Percentiles rank a stretch among this genome's conserved stretches.
These are phyloP conservation scores for Cryptoprocta ferox DNA, from an alignment of 2,797 vertebrate genomes.

Conservation along the genomic window DNA sequence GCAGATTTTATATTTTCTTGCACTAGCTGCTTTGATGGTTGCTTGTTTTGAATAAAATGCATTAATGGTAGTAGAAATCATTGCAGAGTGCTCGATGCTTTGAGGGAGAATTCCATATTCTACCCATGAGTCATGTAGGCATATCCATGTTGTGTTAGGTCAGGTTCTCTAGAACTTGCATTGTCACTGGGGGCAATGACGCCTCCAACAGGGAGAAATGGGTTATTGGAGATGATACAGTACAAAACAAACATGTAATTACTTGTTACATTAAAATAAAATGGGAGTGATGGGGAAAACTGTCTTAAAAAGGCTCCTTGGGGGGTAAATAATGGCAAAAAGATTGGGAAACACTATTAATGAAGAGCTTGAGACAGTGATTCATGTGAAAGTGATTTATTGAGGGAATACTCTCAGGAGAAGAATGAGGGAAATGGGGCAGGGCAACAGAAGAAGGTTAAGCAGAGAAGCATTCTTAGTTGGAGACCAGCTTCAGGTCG, in stretches of 20 bases:
- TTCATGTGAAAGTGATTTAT: not conserved
- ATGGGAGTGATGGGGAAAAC: no score
- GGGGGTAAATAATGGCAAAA: not conserved
- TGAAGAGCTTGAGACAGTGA: not conserved
- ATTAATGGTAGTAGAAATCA: not conserved
- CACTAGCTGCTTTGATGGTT: not conserved
- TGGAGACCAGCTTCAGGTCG: not conserved
- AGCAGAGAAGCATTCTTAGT: not conserved
- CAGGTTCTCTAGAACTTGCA: not conserved
- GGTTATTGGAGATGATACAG: not conserved
- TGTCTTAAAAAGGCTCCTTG: not conserved
- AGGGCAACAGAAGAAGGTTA: not conserved
- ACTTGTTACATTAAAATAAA: not conserved
- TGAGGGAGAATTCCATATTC: not conserved
- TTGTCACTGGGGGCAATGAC: not conserved
- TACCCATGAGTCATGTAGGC: not conserved
- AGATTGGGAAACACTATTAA: not conserved
- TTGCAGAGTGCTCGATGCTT: not conserved
- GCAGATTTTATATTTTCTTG: constrained; percentile 39
- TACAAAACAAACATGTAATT: fast-evolving
- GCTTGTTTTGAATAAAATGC: constrained; percentile 39
- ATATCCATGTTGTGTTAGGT: not conserved
- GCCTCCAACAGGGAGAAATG: not conserved
- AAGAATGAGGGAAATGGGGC: not conserved
- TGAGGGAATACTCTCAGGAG: not conserved